Conservation (phyloP, 2,797 vertebrate genomes). For the Danio kyathit region DNA sequence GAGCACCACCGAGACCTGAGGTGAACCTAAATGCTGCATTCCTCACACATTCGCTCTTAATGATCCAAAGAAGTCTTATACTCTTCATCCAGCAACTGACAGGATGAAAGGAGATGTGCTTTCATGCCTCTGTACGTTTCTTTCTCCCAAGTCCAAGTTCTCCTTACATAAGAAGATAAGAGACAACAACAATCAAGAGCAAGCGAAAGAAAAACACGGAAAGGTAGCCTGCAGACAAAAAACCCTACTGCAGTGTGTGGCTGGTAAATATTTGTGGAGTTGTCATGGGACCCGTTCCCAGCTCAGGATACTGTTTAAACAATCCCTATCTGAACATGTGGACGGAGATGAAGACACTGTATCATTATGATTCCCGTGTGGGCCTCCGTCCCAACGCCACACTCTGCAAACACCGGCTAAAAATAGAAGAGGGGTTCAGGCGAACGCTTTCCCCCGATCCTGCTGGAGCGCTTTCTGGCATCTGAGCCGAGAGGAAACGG, state of each 20-base stretch:
- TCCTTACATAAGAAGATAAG: slow-evolving; percentile 50
- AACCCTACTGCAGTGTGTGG: slow-evolving; percentile 64
- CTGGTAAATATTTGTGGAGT: slow-evolving; percentile 86
- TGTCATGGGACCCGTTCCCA: slow-evolving; percentile 83
- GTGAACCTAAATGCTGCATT: slow-evolving; percentile 41
- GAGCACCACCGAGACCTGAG: slow-evolving; percentile 32
- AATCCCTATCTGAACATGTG: slow-evolving; percentile 77
- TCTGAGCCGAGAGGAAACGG: slow-evolving; percentile 56
- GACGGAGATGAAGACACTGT: slow-evolving; percentile 76
- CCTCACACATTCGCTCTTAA: slow-evolving; percentile 45
- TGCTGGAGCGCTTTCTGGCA: slow-evolving; percentile 57
- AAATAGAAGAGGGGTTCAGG: slow-evolving; percentile 67
- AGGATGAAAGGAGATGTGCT: slow-evolving; percentile 32
- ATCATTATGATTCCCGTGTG: slow-evolving; percentile 77
- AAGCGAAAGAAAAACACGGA: slow-evolving; percentile 69
- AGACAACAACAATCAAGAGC: slow-evolving; percentile 66
- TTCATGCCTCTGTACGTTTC: slow-evolving; percentile 35
- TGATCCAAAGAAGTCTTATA: slow-evolving; percentile 42
- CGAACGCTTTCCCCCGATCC: not conserved
- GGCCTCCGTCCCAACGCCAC: slow-evolving; percentile 77
- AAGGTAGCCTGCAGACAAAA: slow-evolving; percentile 73
- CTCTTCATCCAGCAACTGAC: slow-evolving; percentile 36
- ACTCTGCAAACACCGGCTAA: slow-evolving; percentile 72
- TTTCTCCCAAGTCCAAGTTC: slow-evolving; percentile 28
- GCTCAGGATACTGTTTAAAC: slow-evolving; percentile 84